Conservation (phyloP, 2,797 vertebrate genomes). For the Alfaro cultratus region DNA sequence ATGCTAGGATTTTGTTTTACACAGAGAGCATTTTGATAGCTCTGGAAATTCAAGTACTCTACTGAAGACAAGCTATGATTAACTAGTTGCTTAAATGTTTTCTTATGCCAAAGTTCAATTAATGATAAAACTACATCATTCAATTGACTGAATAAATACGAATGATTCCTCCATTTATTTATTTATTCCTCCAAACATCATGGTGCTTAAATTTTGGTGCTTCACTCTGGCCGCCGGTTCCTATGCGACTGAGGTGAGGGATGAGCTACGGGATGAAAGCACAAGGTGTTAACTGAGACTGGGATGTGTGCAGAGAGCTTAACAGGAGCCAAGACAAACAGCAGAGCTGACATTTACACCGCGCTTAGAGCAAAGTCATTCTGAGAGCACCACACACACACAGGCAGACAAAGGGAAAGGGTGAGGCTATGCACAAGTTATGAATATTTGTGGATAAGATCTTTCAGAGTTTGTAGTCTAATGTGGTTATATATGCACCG, state of each 20-base stretch:
- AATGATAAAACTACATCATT: not conserved
- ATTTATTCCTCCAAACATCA: not conserved
- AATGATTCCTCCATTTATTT: not conserved
- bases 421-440: slow-evolving; percentile 37
- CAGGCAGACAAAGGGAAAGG: slow-evolving; percentile 34
- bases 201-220: not conserved
- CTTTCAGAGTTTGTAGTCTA: slow-evolving; percentile 19
- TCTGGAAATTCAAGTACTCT: not conserved
- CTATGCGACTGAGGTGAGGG: slow-evolving; percentile 40
- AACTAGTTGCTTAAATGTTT: not conserved
- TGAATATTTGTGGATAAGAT: slow-evolving; percentile 44
- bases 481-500: slow-evolving; percentile 24
- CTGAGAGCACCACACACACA: slow-evolving; percentile 1
- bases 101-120: not conserved
- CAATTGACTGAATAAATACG: not conserved
- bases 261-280: slow-evolving; percentile 33
- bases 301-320: slow-evolving; percentile 26
- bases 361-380: slow-evolving; percentile 36
- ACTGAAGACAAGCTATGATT: not conserved
- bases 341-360: slow-evolving; percentile 62
- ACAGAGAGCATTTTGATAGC: not conserved
- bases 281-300: slow-evolving; percentile 48
- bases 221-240: not conserved
- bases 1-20: not conserved
- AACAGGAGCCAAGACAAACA: slow-evolving; percentile 65